Evolutionary conservation across 1,140 invertebrate genomes (phyloP), one percentile per base, ranked within the genome.

Genomic region (Lepidurus apus): DNA sequence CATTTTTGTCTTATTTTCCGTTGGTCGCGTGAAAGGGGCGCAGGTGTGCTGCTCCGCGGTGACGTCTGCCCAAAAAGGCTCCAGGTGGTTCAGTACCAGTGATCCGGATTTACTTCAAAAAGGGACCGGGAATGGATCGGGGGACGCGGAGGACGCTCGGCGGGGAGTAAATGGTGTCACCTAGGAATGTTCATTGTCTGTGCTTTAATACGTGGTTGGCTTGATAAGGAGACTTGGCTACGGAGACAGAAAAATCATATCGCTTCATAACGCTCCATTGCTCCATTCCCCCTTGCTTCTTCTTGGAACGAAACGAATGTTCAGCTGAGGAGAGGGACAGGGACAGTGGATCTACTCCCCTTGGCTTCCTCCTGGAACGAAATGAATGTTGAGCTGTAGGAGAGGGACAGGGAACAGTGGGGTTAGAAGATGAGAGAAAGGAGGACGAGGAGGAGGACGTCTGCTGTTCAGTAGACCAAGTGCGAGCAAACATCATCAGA

Each of bases 261-360:
- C 53, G 53, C 53, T 65, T 65, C 53, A 65, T 65, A 65, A 65
- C 53, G 53, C 53, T 65, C 53, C 53, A 65, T 65, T 65, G 53
- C 17, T 21, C 21, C n/a, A 17, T n/a, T 65, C 21, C 53, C 17
- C 53, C 34, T 34, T 34, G 34, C 34, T 34, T 65, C 53, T 4
- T 17, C 21, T 13, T 65, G 53, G 53, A 65, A 9, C 53, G 53
- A 65, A 17, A 65, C 21, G 53, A 65, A 65, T 21, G 53, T 65
- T 34, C 17, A 65, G 53, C 21, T 65, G 53, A 47, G 45, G 17
- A 65, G 53, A 21, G 4, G 53, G 53, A 13, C 17, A n/a, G 53
- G 34, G 34, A 4, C 34, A 34, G 26, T 34, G 26, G 34, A 4
- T 34, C 34, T 3, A 34, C 34, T 4, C 34, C 34, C 34, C 34